A percentile compares a stretch with the other conserved stretches of the same genome.
Conservation (phyloP, 2,888 invertebrate genomes). For the Tryphoninae sp. region DNA sequence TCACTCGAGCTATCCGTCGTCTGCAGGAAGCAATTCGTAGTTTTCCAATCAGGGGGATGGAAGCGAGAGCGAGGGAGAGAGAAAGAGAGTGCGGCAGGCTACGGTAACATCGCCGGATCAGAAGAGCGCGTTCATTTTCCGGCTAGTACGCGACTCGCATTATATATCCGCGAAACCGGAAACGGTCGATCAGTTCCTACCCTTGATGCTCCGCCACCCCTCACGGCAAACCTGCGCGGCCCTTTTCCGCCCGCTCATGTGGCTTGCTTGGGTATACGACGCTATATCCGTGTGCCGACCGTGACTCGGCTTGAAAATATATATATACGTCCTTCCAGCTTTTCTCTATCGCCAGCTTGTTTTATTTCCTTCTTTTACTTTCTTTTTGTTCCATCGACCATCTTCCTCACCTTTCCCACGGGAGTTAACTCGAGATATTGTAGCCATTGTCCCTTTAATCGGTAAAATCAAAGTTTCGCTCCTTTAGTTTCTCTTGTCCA, state of each 20-base stretch:
- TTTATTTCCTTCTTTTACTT: conserved; percentile 42
- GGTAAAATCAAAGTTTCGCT: conserved; percentile 69
- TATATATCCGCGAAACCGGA: conserved; percentile 73
- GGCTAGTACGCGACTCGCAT: conserved; percentile 76
- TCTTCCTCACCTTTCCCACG: conserved; percentile 58
- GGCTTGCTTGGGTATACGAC: conserved; percentile 11
- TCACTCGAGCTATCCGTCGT: conserved; percentile 69
- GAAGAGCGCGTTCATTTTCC: conserved; percentile 75
- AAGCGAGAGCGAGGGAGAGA: conserved; percentile 18
- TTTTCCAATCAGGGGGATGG: conserved; percentile 76
- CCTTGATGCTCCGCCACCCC: conserved; percentile 16
- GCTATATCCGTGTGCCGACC: conserved; percentile 40
- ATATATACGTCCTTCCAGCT: conserved; percentile 50
- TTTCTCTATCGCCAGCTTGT: conserved; percentile 40
- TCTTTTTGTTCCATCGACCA: conserved; percentile 25
- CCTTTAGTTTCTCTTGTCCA: conserved; percentile 17
- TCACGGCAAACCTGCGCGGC: background rate
- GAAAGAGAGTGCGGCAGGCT: conserved; percentile 8
- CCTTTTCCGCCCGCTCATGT: background rate
- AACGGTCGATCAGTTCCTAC: conserved; percentile 70
- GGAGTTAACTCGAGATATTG: conserved; percentile 68
- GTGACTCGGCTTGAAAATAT: conserved; percentile 34
- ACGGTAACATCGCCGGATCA: conserved; percentile 56
- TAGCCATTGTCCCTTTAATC: conserved; percentile 71
- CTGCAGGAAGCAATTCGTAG: conserved; percentile 77